Conservation (phyloP, 2,113 vertebrate species). For the Pleuronectes platessa region DNA sequence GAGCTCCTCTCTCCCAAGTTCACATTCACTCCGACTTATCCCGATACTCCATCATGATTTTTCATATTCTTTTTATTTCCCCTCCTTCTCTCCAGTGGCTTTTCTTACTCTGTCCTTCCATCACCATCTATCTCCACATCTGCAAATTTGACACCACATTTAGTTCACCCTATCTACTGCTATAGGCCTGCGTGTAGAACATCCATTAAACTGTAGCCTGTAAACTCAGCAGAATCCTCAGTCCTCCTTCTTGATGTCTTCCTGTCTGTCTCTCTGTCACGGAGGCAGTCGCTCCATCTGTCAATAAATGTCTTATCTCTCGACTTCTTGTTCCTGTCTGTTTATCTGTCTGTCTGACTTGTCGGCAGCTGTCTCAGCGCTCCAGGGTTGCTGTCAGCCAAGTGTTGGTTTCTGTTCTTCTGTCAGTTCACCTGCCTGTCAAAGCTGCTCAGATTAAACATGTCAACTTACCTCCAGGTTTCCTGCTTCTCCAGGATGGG, state of each 20-base stretch:
- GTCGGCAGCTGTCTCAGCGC: constrained; percentile 75
- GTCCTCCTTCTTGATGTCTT: constrained; percentile 47
- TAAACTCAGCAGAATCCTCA: constrained; percentile 56
- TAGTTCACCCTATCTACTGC: constrained; percentile 43
- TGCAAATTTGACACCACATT: constrained; percentile 64
- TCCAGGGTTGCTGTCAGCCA: constrained; percentile 78
- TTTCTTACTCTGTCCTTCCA: constrained; percentile 52
- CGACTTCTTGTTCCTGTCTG: constrained; percentile 72
- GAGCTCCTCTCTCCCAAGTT: constrained; percentile 33
- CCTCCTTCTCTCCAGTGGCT: constrained; percentile 53
- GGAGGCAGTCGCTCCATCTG: constrained; percentile 63
- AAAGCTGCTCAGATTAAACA: constrained; percentile 74
- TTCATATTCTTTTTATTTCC: constrained; percentile 57
- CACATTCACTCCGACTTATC: constrained; percentile 52
- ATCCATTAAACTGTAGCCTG: constrained; percentile 55
- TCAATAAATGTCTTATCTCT: constrained; percentile 76
- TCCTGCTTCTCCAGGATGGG: constrained; percentile 37
- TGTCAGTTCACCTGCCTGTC: constrained; percentile 80
- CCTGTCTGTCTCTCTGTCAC: constrained; percentile 63
- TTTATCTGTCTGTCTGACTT: constrained; percentile 77
- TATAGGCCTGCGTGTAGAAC: constrained; percentile 48
- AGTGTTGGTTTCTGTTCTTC: constrained; percentile 79
- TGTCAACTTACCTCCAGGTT: constrained; percentile 71
- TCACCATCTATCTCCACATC: constrained; percentile 64
- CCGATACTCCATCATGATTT: constrained; percentile 59